Percentiles rank a stretch among this genome's conserved stretches.
Evolutionary conservation across 2,888 invertebrate genomes (phyloP).

Genomic region (Adineta ricciae): DNA sequence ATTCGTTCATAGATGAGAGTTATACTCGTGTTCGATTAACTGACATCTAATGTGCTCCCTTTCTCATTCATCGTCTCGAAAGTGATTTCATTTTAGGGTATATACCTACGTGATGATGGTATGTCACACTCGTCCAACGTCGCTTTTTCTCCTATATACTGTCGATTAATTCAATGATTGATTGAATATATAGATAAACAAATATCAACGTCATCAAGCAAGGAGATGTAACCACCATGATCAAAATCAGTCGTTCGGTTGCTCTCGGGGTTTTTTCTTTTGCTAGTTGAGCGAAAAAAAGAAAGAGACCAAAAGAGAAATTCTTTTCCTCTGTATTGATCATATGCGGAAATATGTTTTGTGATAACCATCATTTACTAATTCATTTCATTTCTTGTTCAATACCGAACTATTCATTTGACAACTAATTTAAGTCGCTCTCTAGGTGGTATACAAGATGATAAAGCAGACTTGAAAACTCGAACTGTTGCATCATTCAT

Average conservation of each 20-base stretch:
- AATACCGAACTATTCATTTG: background rate
- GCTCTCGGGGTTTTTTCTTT: background rate
- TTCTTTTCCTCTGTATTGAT: background rate
- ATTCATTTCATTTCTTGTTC: background rate
- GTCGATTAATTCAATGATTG: constrained; percentile 9
- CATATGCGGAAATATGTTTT: background rate
- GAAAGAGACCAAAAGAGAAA: no score
- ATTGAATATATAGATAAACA: background rate
- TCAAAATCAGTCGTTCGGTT: background rate
- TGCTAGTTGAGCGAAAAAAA: background rate
- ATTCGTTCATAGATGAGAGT: background rate
- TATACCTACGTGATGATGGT: background rate
- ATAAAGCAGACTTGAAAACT: background rate
- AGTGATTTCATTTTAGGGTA: background rate
- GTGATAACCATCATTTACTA: background rate
- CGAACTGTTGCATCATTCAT: constrained; percentile 9
- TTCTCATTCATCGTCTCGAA: background rate
- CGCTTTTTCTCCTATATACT: background rate
- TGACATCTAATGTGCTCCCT: background rate
- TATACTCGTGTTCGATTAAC: background rate
- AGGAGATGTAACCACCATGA: background rate
- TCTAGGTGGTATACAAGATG: background rate
- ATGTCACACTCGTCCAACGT: background rate
- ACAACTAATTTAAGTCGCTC: background rate
- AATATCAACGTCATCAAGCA: background rate